Conservation (phyloP, 2,113 vertebrate species). For the Dunckerocampus dactyliophorus region DNA sequence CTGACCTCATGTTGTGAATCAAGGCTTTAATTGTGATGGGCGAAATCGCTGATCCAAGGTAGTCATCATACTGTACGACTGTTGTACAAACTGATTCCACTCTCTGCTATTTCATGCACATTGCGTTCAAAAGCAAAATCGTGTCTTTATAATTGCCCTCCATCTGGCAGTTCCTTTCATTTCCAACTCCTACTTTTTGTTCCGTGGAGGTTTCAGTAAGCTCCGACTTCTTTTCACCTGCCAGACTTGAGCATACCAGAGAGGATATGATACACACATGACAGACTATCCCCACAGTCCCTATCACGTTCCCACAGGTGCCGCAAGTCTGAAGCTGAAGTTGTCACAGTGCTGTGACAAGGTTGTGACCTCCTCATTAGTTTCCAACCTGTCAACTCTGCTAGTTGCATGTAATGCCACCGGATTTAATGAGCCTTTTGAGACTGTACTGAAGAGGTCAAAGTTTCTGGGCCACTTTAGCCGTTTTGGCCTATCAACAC, state of each 20-base stretch:
- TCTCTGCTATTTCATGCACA: background rate
- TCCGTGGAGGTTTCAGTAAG: slow-evolving; percentile 23
- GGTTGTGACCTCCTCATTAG: slow-evolving; percentile 22
- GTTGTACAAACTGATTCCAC: background rate
- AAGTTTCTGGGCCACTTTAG: background rate
- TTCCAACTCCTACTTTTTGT: slow-evolving; percentile 6
- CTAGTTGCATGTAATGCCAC: background rate
- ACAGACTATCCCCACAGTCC: slow-evolving; percentile 13
- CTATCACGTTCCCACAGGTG: slow-evolving; percentile 27
- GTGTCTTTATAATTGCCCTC: background rate
- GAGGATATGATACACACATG: slow-evolving; percentile 32
- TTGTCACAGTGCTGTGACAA: slow-evolving; percentile 9
- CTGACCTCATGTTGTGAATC: too few species aligned
- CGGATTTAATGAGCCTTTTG: slow-evolving; percentile 4
- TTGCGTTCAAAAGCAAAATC: background rate
- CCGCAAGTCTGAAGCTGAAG: slow-evolving; percentile 23
- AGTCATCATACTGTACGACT: too few species aligned
- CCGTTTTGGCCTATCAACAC: background rate
- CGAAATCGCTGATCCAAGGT: too few species aligned
- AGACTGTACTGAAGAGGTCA: background rate
- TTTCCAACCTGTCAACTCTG: slow-evolving; percentile 10
- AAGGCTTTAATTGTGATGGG: too few species aligned
- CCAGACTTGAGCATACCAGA: slow-evolving; percentile 20
- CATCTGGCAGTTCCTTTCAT: background rate
- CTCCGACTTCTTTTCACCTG: slow-evolving; percentile 36